These are phyloP conservation scores for Nerophis lumbriciformis DNA, from an alignment of 2,113 vertebrate genomes.

Conservation along the genomic window DNA sequence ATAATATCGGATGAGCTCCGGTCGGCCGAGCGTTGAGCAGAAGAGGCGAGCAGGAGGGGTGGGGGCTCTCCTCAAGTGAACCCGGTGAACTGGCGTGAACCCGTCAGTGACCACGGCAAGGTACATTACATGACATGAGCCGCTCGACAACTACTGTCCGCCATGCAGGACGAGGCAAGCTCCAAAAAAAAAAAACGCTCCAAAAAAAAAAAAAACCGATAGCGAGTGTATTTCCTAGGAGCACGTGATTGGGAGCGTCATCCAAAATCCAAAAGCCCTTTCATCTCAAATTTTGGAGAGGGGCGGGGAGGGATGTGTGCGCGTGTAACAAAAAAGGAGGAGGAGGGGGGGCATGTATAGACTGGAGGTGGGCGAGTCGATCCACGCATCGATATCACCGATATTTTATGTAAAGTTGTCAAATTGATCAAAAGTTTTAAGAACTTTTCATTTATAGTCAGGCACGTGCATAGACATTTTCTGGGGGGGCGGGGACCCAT, in stretches of 20 bases:
- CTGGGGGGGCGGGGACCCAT: too few species aligned
- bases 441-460: too few species aligned
- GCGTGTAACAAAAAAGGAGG: not conserved
- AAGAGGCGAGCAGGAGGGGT: constrained; percentile 66
- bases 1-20: constrained; percentile 72
- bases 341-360: constrained; percentile 29
- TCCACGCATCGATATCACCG: too few species aligned
- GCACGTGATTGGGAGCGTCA: constrained; percentile 78
- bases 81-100: constrained; percentile 73
- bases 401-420: too few species aligned
- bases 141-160: constrained; percentile 64
- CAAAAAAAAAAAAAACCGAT: constrained; percentile 25
- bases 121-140: constrained; percentile 66
- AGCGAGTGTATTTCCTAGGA: constrained; percentile 76
- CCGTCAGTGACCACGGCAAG: constrained; percentile 69
- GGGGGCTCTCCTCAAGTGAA: constrained; percentile 75
- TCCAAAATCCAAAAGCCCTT: constrained; percentile 76
- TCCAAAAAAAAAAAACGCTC: constrained; percentile 52
- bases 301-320: constrained; percentile 53
- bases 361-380: constrained; percentile 25
- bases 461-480: too few species aligned
- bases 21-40: constrained; percentile 65
- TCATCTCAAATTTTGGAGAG: constrained; percentile 70
- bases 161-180: constrained; percentile 67
- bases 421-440: too few species aligned